phyloP scores from a whole-genome alignment of 2,797 vertebrate genomes.

The Orestias chungarensis region DNA sequence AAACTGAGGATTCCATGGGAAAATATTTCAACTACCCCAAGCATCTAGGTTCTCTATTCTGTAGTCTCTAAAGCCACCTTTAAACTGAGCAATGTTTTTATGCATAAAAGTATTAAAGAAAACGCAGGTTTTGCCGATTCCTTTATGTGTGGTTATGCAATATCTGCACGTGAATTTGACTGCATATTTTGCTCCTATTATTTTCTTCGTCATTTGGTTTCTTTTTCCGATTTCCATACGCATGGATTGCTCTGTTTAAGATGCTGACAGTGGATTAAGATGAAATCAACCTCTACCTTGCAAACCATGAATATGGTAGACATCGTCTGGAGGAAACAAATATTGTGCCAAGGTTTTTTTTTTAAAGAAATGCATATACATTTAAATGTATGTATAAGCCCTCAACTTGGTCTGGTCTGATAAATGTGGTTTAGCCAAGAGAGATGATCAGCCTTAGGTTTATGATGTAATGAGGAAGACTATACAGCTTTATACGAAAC shows the following conservation, averaged over 20 bases:
- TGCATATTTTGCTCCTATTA: background rate
- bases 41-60: too few relatives aligned
- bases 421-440: background rate
- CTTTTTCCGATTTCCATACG: background rate
- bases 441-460: background rate
- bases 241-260: background rate
- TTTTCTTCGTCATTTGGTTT: background rate
- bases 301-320: background rate
- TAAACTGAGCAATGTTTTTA: background rate
- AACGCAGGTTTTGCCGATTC: background rate
- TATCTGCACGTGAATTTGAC: background rate
- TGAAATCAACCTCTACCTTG: background rate
- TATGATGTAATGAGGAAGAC: background rate
- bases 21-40: too few relatives aligned
- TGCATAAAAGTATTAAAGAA: background rate
- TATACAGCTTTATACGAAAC: background rate
- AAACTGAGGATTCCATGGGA: background rate
- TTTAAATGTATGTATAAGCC: background rate
- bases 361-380: background rate
- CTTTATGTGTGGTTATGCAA: background rate
- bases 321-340: background rate
- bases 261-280: background rate
- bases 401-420: background rate
- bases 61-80: background rate
- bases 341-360: background rate